Percentiles rank a stretch among this genome's conserved stretches.
Evolutionary conservation across 2,113 vertebrate genomes (phyloP).

Genomic region (Hoplias malabaricus): DNA sequence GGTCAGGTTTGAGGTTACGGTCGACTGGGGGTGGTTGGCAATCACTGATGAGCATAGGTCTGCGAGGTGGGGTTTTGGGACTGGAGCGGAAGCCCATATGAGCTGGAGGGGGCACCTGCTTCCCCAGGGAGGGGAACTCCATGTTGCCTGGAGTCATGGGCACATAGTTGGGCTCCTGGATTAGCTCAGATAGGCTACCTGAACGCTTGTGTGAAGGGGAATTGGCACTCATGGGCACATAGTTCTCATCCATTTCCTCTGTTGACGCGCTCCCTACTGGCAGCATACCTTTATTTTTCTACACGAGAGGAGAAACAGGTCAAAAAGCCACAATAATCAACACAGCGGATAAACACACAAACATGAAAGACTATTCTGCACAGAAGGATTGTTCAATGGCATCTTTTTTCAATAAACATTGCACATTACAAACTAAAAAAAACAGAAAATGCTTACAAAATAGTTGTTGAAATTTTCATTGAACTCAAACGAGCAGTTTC

Average conservation of each 20-base stretch:
- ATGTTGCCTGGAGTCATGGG: conserved; percentile 96
- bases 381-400: not conserved
- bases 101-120: conserved; percentile 96
- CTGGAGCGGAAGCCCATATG: conserved; percentile 98
- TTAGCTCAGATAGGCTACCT: conserved; percentile 85
- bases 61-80: conserved; percentile 93
- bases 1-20: conserved; percentile 96
- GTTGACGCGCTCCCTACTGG: conserved; percentile 84
- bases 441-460: conserved; percentile 85
- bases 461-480: conserved; percentile 91
- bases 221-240: conserved; percentile 96
- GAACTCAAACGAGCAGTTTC: conserved; percentile 88
- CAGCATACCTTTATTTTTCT: conserved; percentile 96
- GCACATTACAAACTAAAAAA: not conserved
- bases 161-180: conserved; percentile 94
- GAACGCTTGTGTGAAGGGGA: conserved; percentile 92
- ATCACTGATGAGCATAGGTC: conserved; percentile 83
- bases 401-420: not conserved
- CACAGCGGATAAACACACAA: too few species aligned
- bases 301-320: conserved; percentile 53
- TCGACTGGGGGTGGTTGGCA: conserved; percentile 96
- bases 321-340: too few species aligned
- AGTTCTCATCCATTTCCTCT: conserved; percentile 96
- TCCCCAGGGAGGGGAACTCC: conserved; percentile 95
- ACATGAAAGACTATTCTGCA: too few species aligned